A percentile compares a stretch with the other conserved stretches of the same genome.
Conservation (phyloP, 2,888 invertebrate genomes). For the Mesochorus sp. region DNA sequence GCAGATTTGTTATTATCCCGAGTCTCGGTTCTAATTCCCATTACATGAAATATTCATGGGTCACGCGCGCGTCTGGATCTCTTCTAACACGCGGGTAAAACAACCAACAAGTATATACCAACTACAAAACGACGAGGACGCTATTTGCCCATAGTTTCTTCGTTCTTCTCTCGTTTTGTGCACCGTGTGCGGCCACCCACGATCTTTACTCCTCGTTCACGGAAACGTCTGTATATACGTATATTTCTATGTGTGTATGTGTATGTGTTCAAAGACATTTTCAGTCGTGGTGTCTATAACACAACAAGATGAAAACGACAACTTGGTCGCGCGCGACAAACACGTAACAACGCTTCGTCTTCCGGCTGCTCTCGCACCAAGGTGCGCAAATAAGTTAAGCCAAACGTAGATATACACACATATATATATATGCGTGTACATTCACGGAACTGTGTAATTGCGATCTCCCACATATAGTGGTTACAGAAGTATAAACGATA, state of each 20-base stretch:
- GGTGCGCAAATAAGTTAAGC: not conserved
- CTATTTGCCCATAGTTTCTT: conserved; percentile 5
- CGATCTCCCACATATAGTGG: conserved; percentile 38
- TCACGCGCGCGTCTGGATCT: conserved; percentile 25
- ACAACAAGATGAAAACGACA: conserved; percentile 25
- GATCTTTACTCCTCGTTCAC: conserved; percentile 38
- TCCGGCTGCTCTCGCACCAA: conserved; percentile 36
- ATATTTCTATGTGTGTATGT: not conserved
- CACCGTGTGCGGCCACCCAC: conserved; percentile 50
- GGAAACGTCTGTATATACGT: conserved; percentile 43
- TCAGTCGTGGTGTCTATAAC: not conserved
- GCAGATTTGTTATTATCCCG: conserved; percentile 38
- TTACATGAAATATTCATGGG: conserved; percentile 58
- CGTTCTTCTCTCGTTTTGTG: conserved; percentile 9
- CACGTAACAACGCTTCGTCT: conserved; percentile 50
- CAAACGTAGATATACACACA: not conserved
- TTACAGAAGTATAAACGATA: conserved; percentile 43
- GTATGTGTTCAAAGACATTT: too few species aligned
- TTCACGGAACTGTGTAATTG: conserved; percentile 5
- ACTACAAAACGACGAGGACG: conserved; percentile 27
- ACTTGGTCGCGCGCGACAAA: conserved; percentile 34
- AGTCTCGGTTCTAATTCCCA: conserved; percentile 50
- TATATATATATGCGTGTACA: not conserved
- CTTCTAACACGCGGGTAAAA: not conserved
- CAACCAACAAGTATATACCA: conserved; percentile 12